Evolutionary conservation across 2,113 vertebrate genomes (phyloP).

Genomic region (Gopherus evgoodei): DNA sequence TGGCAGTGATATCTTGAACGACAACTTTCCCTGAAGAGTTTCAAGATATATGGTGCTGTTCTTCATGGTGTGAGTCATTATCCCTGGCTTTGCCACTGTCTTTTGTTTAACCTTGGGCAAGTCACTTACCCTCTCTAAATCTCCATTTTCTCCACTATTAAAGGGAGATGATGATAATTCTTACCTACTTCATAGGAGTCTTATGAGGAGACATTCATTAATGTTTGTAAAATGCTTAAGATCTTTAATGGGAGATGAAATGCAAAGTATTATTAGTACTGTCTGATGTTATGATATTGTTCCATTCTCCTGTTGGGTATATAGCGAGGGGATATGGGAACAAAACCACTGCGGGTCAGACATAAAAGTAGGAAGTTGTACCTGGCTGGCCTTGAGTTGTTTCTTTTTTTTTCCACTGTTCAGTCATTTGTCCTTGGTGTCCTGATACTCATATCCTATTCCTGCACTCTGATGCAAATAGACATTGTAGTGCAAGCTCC

Average conservation of each 20-base stretch:
- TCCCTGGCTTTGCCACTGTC: background rate
- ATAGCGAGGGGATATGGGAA: background rate
- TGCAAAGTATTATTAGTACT: background rate
- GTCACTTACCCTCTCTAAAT: background rate
- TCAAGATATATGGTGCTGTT: background rate
- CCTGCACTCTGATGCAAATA: background rate
- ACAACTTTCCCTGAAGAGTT: rapidly evolving
- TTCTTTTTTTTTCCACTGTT: background rate
- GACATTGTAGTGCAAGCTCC: background rate
- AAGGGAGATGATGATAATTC: background rate
- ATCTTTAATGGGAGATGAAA: background rate
- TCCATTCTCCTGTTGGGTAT: background rate
- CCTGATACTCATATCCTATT: background rate
- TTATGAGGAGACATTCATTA: background rate
- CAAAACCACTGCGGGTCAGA: background rate
- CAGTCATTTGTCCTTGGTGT: background rate
- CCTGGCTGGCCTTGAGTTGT: background rate
- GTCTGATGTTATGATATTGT: background rate
- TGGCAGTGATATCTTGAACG: background rate
- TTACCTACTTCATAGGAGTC: background rate
- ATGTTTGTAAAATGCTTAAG: background rate
- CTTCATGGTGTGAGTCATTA: background rate
- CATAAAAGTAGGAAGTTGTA: background rate
- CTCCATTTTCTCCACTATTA: background rate
- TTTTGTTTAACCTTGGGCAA: background rate